Base-by-base conservation (phyloP, 2,888 invertebrate genomes). In the Steinernema carpocapsae region DNA sequence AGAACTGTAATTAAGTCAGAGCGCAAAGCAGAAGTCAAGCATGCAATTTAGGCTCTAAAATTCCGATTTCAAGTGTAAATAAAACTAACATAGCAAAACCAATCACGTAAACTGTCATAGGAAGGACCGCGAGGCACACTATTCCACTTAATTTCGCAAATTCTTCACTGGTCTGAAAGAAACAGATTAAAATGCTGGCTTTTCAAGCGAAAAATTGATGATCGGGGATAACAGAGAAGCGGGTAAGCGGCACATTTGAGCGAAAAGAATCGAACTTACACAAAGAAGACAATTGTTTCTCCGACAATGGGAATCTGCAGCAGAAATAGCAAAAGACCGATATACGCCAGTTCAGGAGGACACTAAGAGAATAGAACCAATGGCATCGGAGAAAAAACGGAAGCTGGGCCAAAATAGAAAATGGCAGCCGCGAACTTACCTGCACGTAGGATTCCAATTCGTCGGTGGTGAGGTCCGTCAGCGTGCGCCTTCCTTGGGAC, bases 371-470 rank as follows among this genome's bases (percentile, higher is more conserved):
- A 71, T 42, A 56, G 24, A 42, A 51, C 24, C 17, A n/a, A n/a
- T n/a, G n/a, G n/a, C n/a, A n/a, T n/a, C n/a, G n/a, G n/a, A n/a
- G n/a, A n/a, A n/a, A n/a, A n/a, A n/a, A n/a, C n/a, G n/a, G n/a
- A n/a, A n/a, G n/a, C n/a, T n/a, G n/a, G n/a, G n/a, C n/a, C n/a
- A n/a, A n/a, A n/a, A n/a, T n/a, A n/a, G n/a, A n/a, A 72, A 51
- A 10, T 70, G 70, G 4, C 70, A 24, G n/a, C 45, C 19, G n/a
- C 56, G 76, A 42, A 75, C 73, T 45, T 56, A 91, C 91, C 88
- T 89, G 86, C 85, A 90, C 87, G 83, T 88, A 85, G 73, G 88
- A 86, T 76, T 89, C 89, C 77, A 90, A 87, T 83, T 91, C 90
- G 88, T 90, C 89, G 89, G 90, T 90, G 79, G 83, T 88, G 77